Evolutionary conservation across 1,140 invertebrate genomes (phyloP), one percentile per base, ranked within the genome.

Genomic region (Euglossa dilemma): DNA sequence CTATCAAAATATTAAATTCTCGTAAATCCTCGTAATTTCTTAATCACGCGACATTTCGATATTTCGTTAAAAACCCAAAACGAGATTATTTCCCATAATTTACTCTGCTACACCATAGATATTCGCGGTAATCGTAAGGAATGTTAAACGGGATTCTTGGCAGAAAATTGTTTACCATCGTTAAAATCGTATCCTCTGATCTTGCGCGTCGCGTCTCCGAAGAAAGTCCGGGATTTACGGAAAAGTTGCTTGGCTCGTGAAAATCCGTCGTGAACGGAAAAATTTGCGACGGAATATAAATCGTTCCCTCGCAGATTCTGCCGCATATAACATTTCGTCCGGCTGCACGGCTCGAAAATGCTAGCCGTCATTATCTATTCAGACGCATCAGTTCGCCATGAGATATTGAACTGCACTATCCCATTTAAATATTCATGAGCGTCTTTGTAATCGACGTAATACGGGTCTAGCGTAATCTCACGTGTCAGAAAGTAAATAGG

Each of bases 391-490:
- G 78, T 57, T 63, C 64, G 73, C 64, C 61, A 72, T 80, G 87
- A 89, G 87, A 88, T 89, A 89, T 88, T 80, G 87, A 88, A 88
- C 87, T 88, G 84, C 76, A 81, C 86, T 88, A 90, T 74, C 87
- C 84, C 83, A 88, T 89, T 88, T 89, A 89, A 89, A 89, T 89
- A 89, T 89, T 89, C 87, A 89, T 89, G 87, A 89, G 84, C 86
- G 87, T 89, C 87, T 88, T 88, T 88, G 87, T 89, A 89, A 89
- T 89, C 87, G 87, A 89, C 47, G 87, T 88, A 88, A 88, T 88
- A 88, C 78, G 87, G 80, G 72, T 88, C 87, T 83, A 72, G 84
- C 87, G 84, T 88, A 84, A 86, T 86, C 87, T 88, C 87, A 86
- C 69, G 87, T 84, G 87, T 88, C 87, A 86, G 84, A 88, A 89